Evolutionary conservation across 2,888 invertebrate species (phyloP).

Genomic region (Stenodema calcarata): DNA sequence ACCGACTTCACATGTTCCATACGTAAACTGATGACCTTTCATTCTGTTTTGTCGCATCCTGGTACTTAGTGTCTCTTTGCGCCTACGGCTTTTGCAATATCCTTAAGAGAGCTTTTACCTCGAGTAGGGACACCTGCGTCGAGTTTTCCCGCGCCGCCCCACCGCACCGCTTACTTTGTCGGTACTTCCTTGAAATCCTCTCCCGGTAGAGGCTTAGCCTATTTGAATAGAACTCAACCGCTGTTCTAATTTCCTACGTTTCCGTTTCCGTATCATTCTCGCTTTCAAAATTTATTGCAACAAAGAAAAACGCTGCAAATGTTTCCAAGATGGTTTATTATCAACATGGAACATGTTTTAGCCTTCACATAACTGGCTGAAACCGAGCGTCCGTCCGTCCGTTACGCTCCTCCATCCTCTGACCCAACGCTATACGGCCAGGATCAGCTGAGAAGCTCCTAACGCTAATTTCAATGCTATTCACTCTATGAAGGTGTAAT

Average conservation of each 20-base stretch:
- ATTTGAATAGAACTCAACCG: not conserved
- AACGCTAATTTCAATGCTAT: no score
- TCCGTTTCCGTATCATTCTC: not conserved
- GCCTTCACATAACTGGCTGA: no score
- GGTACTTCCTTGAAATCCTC: not conserved
- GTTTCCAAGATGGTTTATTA: no score
- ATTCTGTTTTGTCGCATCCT: not conserved
- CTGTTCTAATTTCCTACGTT: not conserved
- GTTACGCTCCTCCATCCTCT: no score
- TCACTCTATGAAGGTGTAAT: no score
- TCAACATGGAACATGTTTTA: no score
- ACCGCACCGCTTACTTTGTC: not conserved
- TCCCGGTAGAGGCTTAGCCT: not conserved
- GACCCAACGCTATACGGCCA: no score
- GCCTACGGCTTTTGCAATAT: constrained; percentile 14
- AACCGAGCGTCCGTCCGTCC: no score
- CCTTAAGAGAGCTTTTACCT: constrained; percentile 39
- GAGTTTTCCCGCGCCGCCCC: not conserved
- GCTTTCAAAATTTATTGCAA: no score
- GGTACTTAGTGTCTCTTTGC: not conserved
- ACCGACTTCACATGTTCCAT: not conserved
- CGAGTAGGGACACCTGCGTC: constrained; percentile 27
- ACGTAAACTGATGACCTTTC: not conserved
- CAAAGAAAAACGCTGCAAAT: no score
- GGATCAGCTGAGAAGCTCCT: no score